phyloP scores from a whole-genome alignment of 2,888 invertebrate genomes.

The Papilio demoleus region DNA sequence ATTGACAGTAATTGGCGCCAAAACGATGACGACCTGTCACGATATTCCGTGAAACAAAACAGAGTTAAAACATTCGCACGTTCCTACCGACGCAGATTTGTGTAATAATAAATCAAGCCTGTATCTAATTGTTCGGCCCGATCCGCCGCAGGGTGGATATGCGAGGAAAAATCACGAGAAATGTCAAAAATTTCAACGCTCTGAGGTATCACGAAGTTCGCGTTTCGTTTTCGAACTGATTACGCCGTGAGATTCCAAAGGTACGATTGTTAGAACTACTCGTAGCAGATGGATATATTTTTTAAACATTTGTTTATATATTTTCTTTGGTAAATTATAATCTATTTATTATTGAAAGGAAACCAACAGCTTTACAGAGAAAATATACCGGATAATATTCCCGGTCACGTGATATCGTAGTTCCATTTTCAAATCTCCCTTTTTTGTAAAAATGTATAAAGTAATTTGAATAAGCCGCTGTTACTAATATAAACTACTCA shows the following conservation, averaged over 20 bases:
- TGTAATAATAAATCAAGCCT: conserved; percentile 43
- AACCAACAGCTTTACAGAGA: no score
- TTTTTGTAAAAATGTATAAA: no score
- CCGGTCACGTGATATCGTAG: no score
- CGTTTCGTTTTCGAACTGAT: conserved; percentile 42
- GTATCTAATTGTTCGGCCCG: conserved; percentile 41
- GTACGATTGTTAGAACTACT: neutral
- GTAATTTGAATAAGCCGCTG: no score
- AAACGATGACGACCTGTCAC: conserved; percentile 42
- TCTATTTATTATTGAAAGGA: no score
- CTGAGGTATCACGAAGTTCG: conserved; percentile 45
- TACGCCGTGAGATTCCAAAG: conserved; percentile 13
- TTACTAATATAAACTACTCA: no score
- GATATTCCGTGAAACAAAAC: conserved; percentile 42
- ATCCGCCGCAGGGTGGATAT: conserved; percentile 39
- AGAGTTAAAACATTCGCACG: conserved; percentile 42
- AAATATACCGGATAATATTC: no score
- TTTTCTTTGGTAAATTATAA: no score
- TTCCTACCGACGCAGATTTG: conserved; percentile 39
- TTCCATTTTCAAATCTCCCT: no score
- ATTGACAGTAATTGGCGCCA: conserved; percentile 34
- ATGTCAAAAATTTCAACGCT: conserved; percentile 49
- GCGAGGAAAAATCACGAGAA: conserved; percentile 42
- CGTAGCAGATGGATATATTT: neutral
- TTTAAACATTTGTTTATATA: no score